Conservation (phyloP, 2,888 invertebrate species). For the Drosophila antonietae region DNA sequence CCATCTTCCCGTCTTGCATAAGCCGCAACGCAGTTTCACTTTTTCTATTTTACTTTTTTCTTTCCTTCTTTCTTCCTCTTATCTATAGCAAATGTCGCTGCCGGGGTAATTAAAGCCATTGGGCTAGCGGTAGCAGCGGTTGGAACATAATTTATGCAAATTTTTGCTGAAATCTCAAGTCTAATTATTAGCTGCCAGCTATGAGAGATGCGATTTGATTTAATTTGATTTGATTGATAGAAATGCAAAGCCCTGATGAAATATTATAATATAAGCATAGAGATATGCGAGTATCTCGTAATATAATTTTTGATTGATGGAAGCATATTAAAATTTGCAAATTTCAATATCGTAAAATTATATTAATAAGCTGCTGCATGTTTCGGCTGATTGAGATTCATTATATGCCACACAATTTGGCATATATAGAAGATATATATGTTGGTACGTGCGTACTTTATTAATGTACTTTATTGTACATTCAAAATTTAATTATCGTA, state of each 20-base stretch:
- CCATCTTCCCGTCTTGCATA: constrained; percentile 78
- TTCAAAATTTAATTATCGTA: background rate
- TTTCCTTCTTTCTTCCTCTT: background rate
- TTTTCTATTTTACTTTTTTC: constrained; percentile 32
- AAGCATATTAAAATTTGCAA: background rate
- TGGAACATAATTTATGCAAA: constrained; percentile 66
- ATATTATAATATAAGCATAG: background rate
- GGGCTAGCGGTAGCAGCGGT: constrained; percentile 47
- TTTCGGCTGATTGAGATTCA: background rate
- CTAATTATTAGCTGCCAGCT: constrained; percentile 53
- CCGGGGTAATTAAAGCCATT: constrained; percentile 69
- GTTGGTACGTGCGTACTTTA: background rate
- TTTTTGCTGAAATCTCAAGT: constrained; percentile 40
- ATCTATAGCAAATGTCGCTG: constrained; percentile 45
- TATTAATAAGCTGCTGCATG: background rate
- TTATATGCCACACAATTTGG: background rate
- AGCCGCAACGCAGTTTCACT: constrained; percentile 67
- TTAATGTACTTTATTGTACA: background rate
- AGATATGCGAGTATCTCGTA: background rate
- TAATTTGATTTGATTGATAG: constrained; percentile 31
- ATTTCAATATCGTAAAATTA: background rate
- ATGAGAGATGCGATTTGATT: constrained; percentile 22
- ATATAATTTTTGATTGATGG: constrained; percentile 4
- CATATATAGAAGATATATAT: background rate
- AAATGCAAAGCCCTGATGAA: constrained; percentile 26